phyloP scores from a whole-genome alignment of 2,113 vertebrate genomes.

The Eublepharis macularius region DNA sequence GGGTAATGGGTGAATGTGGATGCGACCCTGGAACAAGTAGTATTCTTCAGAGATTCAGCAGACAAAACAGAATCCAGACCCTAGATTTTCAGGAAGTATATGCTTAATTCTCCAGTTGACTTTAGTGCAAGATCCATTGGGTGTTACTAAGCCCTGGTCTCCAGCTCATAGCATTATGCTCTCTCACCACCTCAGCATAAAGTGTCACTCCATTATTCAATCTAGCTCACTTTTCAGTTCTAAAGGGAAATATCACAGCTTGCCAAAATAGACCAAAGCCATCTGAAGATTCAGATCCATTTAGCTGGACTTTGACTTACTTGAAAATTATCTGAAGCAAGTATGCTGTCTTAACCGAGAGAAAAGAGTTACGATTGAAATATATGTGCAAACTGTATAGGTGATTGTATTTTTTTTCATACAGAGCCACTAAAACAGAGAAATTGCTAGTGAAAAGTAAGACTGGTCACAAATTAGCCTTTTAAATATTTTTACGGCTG shows the following conservation, averaged over 20 bases:
- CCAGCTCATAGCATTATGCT: neutral
- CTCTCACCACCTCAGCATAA: neutral
- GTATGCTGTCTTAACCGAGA: neutral
- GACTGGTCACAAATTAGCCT: neutral
- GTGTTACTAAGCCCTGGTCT: neutral
- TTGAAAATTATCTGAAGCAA: neutral
- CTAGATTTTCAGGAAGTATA: neutral
- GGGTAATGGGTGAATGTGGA: too few species aligned
- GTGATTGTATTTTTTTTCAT: neutral
- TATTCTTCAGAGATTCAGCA: neutral
- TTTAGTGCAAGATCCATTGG: neutral
- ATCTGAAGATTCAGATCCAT: neutral
- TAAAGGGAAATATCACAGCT: neutral
- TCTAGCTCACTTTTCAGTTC: neutral
- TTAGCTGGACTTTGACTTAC: neutral
- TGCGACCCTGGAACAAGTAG: neutral
- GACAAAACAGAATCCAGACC: neutral
- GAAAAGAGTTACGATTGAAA: neutral
- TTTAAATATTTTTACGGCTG: neutral
- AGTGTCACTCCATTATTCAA: too few species aligned
- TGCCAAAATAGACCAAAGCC: too few species aligned
- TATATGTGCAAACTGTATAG: neutral
- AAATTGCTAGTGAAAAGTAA: neutral
- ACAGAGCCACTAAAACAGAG: neutral
- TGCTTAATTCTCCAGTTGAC: neutral